phyloP scores from a whole-genome alignment of 2,888 invertebrate genomes.

The Copidosoma aretas region DNA sequence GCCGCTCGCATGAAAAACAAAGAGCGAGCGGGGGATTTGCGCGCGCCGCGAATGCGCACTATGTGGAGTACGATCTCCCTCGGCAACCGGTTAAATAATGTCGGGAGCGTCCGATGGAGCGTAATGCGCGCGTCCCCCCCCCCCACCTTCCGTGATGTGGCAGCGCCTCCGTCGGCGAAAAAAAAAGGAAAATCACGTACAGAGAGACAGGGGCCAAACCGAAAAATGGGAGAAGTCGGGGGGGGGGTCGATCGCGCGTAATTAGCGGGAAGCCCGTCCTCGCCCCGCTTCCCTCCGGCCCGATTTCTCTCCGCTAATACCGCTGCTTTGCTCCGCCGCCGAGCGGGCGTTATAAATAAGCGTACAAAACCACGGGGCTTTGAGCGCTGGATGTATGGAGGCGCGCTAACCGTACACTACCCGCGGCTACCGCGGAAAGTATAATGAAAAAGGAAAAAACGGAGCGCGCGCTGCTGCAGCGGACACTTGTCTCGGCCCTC shows the following conservation, averaged over 20 bases:
- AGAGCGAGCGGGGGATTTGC: slow-evolving; percentile 2
- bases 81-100: slow-evolving; percentile 29
- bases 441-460: too few species aligned
- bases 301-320: too few species aligned
- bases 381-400: neutral
- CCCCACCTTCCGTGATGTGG: neutral
- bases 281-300: neutral
- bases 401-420: too few species aligned
- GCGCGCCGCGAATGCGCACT: too few species aligned
- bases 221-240: slow-evolving; percentile 11
- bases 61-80: neutral
- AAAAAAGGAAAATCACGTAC: too few species aligned
- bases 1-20: slow-evolving; percentile 29
- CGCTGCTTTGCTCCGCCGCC: too few species aligned
- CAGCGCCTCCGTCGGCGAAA: slow-evolving; percentile 2
- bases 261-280: slow-evolving; percentile 19
- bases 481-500: too few species aligned
- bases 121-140: neutral
- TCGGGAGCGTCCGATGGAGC: slow-evolving; percentile 15
- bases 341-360: too few species aligned
- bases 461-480: too few species aligned
- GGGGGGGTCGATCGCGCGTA: slow-evolving; percentile 23
- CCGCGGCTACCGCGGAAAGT: too few species aligned
- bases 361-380: too few species aligned
- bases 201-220: slow-evolving; percentile 13